A percentile compares a stretch with the other conserved stretches of the same genome.
These are phyloP conservation scores for Megathymus violae DNA, from an alignment of 1,140 invertebrate species.

Conservation along the genomic window DNA sequence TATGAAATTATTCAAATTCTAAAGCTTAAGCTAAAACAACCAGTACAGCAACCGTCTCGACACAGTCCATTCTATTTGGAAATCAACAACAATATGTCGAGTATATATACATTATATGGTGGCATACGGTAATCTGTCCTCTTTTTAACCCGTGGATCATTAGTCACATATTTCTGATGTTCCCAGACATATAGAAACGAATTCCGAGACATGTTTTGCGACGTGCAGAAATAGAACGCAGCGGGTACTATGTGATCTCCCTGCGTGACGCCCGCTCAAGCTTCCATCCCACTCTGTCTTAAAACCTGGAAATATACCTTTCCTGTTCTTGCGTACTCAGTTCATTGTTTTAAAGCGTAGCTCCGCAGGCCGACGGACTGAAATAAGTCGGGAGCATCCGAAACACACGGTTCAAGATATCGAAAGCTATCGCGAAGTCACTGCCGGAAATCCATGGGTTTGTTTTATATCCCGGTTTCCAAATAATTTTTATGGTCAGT, in stretches of 20 bases:
- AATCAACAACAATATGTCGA: no score
- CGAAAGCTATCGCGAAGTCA: constrained; percentile 78
- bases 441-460: constrained; percentile 61
- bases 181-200: constrained; percentile 80
- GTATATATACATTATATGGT: no score
- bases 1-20: constrained; percentile 35
- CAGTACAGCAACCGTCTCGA: not conserved
- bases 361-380: constrained; percentile 71
- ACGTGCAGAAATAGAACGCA: constrained; percentile 79
- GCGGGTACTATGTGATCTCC: constrained; percentile 76
- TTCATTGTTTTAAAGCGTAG: constrained; percentile 78
- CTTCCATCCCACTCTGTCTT: constrained; percentile 66
- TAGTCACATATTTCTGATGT: constrained; percentile 80
- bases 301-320: constrained; percentile 60
- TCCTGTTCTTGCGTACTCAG: constrained; percentile 67
- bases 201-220: constrained; percentile 82
- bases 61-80: no score
- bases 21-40: not conserved
- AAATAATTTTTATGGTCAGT: constrained; percentile 18
- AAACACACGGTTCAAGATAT: constrained; percentile 74
- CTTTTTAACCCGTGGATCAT: constrained; percentile 66
- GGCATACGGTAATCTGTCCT: constrained; percentile 45
- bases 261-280: constrained; percentile 68
- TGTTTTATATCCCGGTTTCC: constrained; percentile 36
- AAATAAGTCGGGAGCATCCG: constrained; percentile 80